Base-by-base conservation (phyloP, 2,797 vertebrate genomes). In the Alfaro cultratus region DNA sequence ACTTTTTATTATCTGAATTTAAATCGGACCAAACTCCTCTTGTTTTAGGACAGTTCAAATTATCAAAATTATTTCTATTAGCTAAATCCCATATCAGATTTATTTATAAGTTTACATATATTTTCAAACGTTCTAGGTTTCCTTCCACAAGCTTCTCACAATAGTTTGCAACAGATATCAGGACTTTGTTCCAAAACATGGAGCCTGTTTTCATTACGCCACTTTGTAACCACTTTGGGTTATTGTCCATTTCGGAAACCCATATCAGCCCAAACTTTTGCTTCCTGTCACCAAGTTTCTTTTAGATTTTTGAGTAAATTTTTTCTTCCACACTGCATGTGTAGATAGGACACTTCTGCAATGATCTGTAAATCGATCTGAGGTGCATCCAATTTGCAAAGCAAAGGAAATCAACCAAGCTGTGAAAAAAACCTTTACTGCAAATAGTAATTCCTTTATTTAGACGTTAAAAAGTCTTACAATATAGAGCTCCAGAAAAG, bases 401-500 rank as follows among this genome's bases (percentile, higher is more conserved):
- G 5, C 68, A 5, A 83, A 78, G 16, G 15, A 80, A 3, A 80
- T 70, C 47, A 78, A 72, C 34, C 7, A 51, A 34, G 23, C 31
- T 5, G 31, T 26, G 23, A 49, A 31, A 31, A n/a, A 80, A 74
- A 64, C 1, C 57, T 89, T 89, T 94, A 96, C 94, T 96, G 96
- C 96, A 97, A 97, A 97, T 97, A 97, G 95, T 96, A 96, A 94
- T 95, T 96, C 92, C 90, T 96, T 97, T 96, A 97, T 96, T 97
- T 95, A 95, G 96, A 96, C 94, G 94, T 96, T 96, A 96, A 96
- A 97, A 97, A 96, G 96, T 96, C 95, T 96, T 96, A 96, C 95
- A 97, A 96, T 96, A 97, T 97, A 97, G 96, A 96, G 94, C 96
- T 97, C 95, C 96, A 96, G 96, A 96, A 97, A 96, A 97, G 95